These are phyloP conservation scores for Pseudorhiza aurosa DNA, from an alignment of 30 jellyfish, hydroid and myxozoan species.

Conservation along the genomic window DNA sequence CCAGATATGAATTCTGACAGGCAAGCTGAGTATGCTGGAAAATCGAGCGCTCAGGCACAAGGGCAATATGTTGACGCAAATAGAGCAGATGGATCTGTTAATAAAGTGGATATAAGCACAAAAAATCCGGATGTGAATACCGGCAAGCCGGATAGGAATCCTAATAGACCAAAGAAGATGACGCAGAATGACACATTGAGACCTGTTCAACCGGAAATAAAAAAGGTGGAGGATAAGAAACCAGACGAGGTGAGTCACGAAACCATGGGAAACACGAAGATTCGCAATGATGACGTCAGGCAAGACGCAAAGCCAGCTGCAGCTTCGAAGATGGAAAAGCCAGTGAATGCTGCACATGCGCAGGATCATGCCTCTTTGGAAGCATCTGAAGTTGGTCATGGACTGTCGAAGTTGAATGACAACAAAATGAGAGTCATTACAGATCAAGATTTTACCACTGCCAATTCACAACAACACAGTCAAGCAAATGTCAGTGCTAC, in stretches of 20 bases:
- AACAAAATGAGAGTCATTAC: neutral
- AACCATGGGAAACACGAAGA: neutral
- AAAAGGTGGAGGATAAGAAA: slow-evolving; percentile 17
- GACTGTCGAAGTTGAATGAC: slow-evolving; percentile 10
- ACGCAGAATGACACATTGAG: neutral
- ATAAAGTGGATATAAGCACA: no score
- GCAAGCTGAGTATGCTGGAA: no score
- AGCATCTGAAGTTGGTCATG: slow-evolving; percentile 4
- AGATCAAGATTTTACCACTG: neutral
- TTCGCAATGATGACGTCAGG: neutral
- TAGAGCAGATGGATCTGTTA: no score
- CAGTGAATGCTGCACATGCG: neutral
- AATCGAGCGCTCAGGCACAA: no score
- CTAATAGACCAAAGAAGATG: neutral
- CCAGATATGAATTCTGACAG: no score
- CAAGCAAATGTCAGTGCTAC: slow-evolving; percentile 2
- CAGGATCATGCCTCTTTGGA: neutral
- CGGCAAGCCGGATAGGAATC: no score
- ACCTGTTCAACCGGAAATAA: slow-evolving; percentile 43
- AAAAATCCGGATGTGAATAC: neutral
- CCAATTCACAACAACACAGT: neutral
- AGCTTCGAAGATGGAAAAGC: neutral
- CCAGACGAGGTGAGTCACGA: neutral
- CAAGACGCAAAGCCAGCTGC: neutral
- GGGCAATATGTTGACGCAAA: no score